Conservation (phyloP, 2,113 vertebrate species). For the Ibidorhyncha struthersii region DNA sequence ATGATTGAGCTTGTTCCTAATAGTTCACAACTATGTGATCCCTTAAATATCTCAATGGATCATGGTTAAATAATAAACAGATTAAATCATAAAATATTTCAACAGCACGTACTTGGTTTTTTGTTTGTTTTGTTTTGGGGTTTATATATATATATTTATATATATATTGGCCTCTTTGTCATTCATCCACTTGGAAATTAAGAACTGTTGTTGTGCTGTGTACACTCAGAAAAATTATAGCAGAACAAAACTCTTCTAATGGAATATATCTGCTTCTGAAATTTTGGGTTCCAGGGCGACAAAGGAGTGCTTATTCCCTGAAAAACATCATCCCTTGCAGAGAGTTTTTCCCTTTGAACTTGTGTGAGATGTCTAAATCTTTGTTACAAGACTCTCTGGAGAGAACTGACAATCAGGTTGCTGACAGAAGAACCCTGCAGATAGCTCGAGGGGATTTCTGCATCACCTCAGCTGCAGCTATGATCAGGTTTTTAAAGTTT, state of each 20-base stretch:
- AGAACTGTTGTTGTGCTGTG: not conserved
- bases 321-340: slow-evolving; percentile 41
- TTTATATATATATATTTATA: not conserved
- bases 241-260: slow-evolving; percentile 26
- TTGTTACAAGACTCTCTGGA: slow-evolving; percentile 58
- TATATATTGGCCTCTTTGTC: not conserved
- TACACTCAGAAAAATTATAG: slow-evolving; percentile 49
- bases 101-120: not conserved
- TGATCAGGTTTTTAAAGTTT: slow-evolving; percentile 17
- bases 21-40: not conserved
- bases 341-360: slow-evolving; percentile 71
- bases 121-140: not conserved
- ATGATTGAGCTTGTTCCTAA: not conserved
- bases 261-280: slow-evolving; percentile 56
- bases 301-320: not conserved
- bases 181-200: not conserved
- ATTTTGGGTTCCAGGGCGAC: not conserved
- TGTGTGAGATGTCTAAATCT: slow-evolving; percentile 26
- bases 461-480: not conserved
- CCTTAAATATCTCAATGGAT: not conserved
- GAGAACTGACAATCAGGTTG: slow-evolving; percentile 62
- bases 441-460: slow-evolving; percentile 67
- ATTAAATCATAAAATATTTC: not conserved
- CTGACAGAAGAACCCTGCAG: slow-evolving; percentile 73
- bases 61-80: not conserved